Percentiles rank a stretch among this genome's conserved stretches.
phyloP scores from a whole-genome alignment of 2,113 vertebrate species.

The Gnathonemus longibarbis region DNA sequence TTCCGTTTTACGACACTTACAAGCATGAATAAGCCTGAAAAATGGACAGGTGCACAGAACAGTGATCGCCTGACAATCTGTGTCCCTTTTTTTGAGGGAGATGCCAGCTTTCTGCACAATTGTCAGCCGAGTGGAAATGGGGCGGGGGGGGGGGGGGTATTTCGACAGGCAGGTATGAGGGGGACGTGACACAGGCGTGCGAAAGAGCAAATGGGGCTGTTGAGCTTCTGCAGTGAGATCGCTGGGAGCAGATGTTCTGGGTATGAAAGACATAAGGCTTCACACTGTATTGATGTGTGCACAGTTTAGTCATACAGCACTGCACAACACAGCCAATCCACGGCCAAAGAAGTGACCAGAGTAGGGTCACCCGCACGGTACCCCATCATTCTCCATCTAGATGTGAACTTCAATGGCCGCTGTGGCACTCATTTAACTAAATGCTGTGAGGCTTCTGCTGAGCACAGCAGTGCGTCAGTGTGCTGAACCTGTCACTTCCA shows the following conservation, averaged over 20 bases:
- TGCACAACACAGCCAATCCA: neutral
- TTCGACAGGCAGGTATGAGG: neutral
- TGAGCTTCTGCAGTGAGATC: neutral
- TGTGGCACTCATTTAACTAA: neutral
- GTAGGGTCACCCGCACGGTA: neutral
- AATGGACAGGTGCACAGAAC: neutral
- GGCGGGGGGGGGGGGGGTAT: neutral
- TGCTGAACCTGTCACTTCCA: neutral
- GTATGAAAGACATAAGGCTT: neutral
- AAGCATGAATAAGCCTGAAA: neutral
- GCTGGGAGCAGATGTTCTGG: neutral
- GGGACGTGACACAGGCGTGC: neutral
- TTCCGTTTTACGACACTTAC: neutral
- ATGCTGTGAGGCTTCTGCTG: neutral
- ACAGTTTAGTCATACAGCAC: neutral
- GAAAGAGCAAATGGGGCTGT: neutral
- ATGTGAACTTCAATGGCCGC: neutral
- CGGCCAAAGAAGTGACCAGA: neutral
- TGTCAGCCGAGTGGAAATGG: neutral
- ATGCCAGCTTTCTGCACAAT: neutral
- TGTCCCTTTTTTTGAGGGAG: neutral
- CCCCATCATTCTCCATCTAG: neutral
- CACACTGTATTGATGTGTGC: neutral
- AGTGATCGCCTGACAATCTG: neutral
- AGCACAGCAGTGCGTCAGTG: neutral